phyloP scores from a whole-genome alignment of 2,797 vertebrate genomes.

The Psittacula echo region DNA sequence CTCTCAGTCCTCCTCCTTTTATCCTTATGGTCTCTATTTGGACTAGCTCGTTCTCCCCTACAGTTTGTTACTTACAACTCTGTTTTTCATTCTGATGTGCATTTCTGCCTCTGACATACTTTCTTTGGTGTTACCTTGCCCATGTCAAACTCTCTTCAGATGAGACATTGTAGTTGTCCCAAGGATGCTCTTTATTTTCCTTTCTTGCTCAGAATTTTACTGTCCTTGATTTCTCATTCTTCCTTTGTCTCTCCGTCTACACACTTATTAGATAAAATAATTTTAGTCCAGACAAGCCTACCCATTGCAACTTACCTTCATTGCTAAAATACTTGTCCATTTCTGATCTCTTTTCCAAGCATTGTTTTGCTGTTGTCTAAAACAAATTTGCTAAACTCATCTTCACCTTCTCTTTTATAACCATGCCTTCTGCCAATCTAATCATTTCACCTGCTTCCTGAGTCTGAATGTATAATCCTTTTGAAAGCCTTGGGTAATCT shows the following conservation, averaged over 20 bases:
- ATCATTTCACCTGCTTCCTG: not conserved
- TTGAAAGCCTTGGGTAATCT: not conserved
- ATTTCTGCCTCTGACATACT: not conserved
- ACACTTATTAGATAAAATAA: not conserved
- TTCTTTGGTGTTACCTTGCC: not conserved
- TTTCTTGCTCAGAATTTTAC: not conserved
- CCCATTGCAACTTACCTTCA: not conserved
- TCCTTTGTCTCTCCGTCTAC: not conserved
- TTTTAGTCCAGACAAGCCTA: not conserved
- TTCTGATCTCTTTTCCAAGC: not conserved
- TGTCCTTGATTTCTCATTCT: not conserved
- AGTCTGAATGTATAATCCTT: not conserved
- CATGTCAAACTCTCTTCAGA: not conserved
- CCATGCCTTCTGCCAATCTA: not conserved
- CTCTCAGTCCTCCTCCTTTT: not conserved
- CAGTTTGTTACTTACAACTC: not conserved
- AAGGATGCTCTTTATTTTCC: not conserved
- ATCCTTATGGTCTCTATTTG: slow-evolving; percentile 5
- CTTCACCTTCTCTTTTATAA: not conserved
- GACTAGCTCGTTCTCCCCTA: not conserved
- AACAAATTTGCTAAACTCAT: not conserved
- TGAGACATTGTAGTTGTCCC: not conserved
- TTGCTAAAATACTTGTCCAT: not conserved
- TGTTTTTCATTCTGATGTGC: not conserved
- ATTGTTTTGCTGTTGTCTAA: not conserved